Evolutionary conservation across 2,113 vertebrate species (phyloP).

Genomic region (Poeciliopsis retropinna): DNA sequence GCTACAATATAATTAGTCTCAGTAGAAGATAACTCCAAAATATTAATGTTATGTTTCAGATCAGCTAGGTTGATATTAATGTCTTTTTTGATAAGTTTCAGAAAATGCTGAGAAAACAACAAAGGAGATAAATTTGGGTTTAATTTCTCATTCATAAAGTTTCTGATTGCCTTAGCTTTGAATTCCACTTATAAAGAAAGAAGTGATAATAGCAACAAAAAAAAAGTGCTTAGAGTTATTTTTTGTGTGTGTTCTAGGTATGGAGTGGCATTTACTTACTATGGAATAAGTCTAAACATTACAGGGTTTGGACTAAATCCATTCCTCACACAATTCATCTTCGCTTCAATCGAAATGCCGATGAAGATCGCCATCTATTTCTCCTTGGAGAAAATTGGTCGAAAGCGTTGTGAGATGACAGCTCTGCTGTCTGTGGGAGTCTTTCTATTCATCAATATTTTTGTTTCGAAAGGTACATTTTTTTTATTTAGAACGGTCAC

Average conservation of each 20-base stretch:
- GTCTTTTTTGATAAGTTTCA: too few species aligned
- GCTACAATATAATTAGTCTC: too few species aligned
- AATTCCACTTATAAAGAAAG: too few species aligned
- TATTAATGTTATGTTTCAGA: too few species aligned
- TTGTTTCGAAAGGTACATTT: conserved; percentile 76
- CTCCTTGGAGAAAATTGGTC: conserved; percentile 68
- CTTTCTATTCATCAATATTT: conserved; percentile 79
- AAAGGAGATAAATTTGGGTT: too few species aligned
- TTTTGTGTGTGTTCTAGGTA: conserved; percentile 65
- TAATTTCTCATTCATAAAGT: too few species aligned
- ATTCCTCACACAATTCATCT: conserved; percentile 77
- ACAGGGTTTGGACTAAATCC: conserved; percentile 74
- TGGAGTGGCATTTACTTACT: conserved; percentile 81
- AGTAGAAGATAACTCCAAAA: too few species aligned
- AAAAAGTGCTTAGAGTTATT: too few species aligned
- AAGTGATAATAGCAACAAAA: too few species aligned
- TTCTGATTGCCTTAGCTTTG: too few species aligned
- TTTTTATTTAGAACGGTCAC: not conserved
- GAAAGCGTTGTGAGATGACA: conserved; percentile 50
- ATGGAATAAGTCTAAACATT: conserved; percentile 80
- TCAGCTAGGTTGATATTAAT: too few species aligned
- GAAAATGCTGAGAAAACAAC: too few species aligned
- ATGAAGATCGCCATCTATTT: conserved; percentile 74
- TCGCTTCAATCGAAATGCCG: conserved; percentile 74
- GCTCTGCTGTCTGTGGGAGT: conserved; percentile 67